Conservation (phyloP, 2,797 vertebrate species). For the Margarornis squamiger region DNA sequence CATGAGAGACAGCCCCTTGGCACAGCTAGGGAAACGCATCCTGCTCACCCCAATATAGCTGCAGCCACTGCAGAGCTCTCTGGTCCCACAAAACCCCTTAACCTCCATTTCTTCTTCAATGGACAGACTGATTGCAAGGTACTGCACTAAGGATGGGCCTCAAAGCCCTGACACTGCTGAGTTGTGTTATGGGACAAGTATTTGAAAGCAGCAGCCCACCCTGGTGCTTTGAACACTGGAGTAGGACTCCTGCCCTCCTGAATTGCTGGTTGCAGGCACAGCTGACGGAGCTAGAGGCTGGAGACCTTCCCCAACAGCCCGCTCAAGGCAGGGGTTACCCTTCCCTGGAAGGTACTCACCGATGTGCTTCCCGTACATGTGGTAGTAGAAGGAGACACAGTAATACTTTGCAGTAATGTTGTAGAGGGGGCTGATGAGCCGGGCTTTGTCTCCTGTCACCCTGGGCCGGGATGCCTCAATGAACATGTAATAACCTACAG, state of each 20-base stretch:
- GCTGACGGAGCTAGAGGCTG: not conserved
- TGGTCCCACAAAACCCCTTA: not conserved
- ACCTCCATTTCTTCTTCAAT: not conserved
- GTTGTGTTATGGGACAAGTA: not conserved
- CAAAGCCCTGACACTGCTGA: not conserved
- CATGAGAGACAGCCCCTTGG: not conserved
- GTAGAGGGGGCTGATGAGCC: conserved; percentile 92
- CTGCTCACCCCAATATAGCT: not conserved
- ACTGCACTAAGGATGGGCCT: not conserved
- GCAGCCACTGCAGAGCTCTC: not conserved
- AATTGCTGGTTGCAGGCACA: accelerated
- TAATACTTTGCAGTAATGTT: conserved; percentile 89
- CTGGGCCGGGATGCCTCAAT: conserved; percentile 92
- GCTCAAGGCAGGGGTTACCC: not conserved
- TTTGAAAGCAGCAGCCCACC: not conserved
- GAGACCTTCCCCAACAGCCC: not conserved
- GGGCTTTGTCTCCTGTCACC: conserved; percentile 87
- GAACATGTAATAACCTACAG: conserved; percentile 96
- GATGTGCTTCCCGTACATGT: conserved; percentile 97
- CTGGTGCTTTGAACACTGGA: not conserved
- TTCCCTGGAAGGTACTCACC: conserved; percentile 81
- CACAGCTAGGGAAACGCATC: not conserved
- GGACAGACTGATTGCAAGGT: not conserved
- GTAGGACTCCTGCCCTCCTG: not conserved
- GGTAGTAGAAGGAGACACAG: conserved; percentile 97